Conservation (phyloP, 1,140 invertebrate species). For the Elymnias hypermnestra region DNA sequence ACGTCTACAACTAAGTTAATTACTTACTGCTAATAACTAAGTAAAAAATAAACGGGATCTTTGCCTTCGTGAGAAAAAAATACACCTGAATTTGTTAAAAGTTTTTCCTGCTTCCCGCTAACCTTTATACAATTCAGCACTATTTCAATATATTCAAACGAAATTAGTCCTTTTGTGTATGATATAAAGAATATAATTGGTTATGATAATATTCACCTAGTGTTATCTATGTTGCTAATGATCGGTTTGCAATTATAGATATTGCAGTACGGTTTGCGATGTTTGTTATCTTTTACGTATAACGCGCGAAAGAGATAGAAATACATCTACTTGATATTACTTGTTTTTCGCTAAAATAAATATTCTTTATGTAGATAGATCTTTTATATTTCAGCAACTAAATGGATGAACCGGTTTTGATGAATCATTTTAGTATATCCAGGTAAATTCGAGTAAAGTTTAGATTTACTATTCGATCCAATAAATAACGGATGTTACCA, state of each 20-base stretch:
- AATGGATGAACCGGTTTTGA: no score
- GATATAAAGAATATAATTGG: neutral
- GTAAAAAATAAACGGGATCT: neutral
- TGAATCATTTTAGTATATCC: no score
- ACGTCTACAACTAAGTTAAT: neutral
- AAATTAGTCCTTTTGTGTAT: neutral
- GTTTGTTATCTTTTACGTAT: neutral
- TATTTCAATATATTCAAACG: neutral
- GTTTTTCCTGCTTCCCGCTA: slow-evolving; percentile 28
- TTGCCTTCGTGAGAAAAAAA: neutral
- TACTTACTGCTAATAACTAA: neutral
- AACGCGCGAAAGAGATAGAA: neutral
- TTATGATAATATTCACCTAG: neutral
- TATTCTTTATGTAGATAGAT: no score
- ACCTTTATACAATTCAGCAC: slow-evolving; percentile 1
- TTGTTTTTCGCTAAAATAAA: no score
- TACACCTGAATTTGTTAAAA: slow-evolving; percentile 3
- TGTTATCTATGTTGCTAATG: slow-evolving; percentile 43
- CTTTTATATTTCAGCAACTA: no score
- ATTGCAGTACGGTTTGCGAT: neutral
- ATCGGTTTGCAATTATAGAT: slow-evolving; percentile 23
- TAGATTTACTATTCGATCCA: no score
- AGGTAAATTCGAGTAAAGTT: no score
- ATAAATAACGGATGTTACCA: no score
- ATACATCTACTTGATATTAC: neutral